Evolutionary conservation across 2,113 vertebrate species (phyloP), one percentile per base, ranked within the genome.

Genomic region (Urocitellus parryii): DNA sequence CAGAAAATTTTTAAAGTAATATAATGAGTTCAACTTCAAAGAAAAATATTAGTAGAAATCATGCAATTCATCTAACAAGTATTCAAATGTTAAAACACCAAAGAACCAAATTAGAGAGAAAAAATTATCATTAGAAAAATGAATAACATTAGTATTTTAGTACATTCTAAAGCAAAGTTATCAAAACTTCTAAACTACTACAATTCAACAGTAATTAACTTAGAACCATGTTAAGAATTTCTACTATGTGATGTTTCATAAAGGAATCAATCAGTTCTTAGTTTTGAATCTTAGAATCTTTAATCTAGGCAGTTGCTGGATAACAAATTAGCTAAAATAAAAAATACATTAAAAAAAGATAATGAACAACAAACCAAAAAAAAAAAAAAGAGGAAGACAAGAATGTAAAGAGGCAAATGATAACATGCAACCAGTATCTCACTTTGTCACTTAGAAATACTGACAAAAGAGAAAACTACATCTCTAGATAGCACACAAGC

Each of bases 1-100:
- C 11, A 89, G 27, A 92, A 91, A 98, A 98, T 56, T 92, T 25
- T 96, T 92, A 90, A 74, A 82, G 78, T 77, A 84, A 80, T 84
- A 92, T 95, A 88, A 73, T 81, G 68, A 94, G 25, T 63, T 84
- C 72, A 96, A 86, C 53, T 78, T 94, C 83, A 97, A 61, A 92
- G 16, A 17, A 84, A 93, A 22, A 5, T 12, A 90, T 67, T 76
- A 94, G 74, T 32, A 91, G 76, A 58, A 58, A 90, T 32, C 48
- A 53, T 18, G 22, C 20, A 92, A 86, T 86, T 68, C 61, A 85
- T 13, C 58, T 91, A 92, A 82, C 14, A 78, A 83, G 88, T 61
- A 90, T 13, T 51, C 58, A 85, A 56, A 86, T 84, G 68, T 82
- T 79, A 96, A 84, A 9, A 94, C 24, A 88, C 32, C 73, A 87